Conservation (phyloP, 2,113 vertebrate genomes). For the Dasyurus viverrinus region DNA sequence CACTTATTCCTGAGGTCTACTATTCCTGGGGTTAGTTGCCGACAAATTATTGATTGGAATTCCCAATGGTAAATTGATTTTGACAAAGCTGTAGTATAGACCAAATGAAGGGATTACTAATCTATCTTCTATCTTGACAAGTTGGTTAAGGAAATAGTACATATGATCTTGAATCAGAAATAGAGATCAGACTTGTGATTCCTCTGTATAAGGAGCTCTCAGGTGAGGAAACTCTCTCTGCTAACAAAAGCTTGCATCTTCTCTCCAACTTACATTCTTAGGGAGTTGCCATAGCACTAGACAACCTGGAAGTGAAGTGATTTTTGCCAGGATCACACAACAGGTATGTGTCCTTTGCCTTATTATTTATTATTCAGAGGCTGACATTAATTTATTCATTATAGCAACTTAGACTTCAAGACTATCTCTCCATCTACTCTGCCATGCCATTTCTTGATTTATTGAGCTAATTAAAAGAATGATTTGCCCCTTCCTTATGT, state of each 20-base stretch:
- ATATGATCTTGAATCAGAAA: not conserved
- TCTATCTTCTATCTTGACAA: not conserved
- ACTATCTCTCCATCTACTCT: not conserved
- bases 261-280: not conserved
- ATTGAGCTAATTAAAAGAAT: not conserved
- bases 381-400: too few species aligned
- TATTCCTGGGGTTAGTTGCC: not conserved
- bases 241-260: not conserved
- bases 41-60: too few species aligned
- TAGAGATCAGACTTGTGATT: not conserved
- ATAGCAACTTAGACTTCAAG: not conserved
- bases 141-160: not conserved
- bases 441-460: not conserved
- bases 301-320: not conserved
- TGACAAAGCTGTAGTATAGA: not conserved
- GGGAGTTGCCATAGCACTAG: not conserved
- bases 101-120: not conserved
- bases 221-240: not conserved
- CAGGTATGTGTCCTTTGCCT: not conserved
- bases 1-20: too few species aligned
- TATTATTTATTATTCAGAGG: not conserved
- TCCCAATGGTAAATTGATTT: not conserved
- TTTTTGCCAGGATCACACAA: not conserved
- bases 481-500: conserved; percentile 12
- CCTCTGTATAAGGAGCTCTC: not conserved